A percentile compares a stretch with the other conserved stretches of the same genome.
Evolutionary conservation across 2,113 vertebrate genomes (phyloP).

Genomic region (Siphamia tubifer): DNA sequence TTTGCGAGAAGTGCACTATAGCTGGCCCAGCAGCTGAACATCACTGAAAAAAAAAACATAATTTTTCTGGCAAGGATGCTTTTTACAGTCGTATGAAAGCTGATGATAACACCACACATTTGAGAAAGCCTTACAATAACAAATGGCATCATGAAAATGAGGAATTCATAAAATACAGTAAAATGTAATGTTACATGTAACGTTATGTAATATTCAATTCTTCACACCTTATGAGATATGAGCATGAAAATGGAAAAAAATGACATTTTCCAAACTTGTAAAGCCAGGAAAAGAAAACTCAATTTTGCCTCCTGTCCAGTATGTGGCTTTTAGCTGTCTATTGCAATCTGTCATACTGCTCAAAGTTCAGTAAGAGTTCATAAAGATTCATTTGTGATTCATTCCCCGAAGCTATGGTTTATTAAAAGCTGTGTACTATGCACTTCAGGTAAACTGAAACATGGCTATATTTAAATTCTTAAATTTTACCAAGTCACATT

Average conservation of each 20-base stretch:
- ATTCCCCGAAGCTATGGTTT: conserved; percentile 9
- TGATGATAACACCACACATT: neutral
- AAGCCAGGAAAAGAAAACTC: neutral
- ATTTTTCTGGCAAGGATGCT: neutral
- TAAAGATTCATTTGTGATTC: conserved; percentile 21
- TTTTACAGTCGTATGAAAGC: neutral
- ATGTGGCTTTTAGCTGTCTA: conserved; percentile 8
- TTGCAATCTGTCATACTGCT: neutral
- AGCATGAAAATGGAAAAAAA: no score
- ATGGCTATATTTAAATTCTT: neutral
- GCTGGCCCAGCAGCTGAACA: neutral
- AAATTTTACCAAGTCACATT: neutral
- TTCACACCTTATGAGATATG: neutral
- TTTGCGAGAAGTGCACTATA: neutral
- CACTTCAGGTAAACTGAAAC: neutral
- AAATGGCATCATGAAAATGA: neutral
- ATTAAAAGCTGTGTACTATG: neutral
- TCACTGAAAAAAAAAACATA: neutral
- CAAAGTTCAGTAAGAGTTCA: conserved; percentile 30
- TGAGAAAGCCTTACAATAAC: no score
- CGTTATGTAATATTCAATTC: neutral
- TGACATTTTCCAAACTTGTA: no score
- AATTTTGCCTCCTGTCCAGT: neutral
- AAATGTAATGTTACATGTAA: no score
- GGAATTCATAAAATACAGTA: neutral